Evolutionary conservation across 1,140 invertebrate genomes (phyloP).

Genomic region (Ephestia elutella): DNA sequence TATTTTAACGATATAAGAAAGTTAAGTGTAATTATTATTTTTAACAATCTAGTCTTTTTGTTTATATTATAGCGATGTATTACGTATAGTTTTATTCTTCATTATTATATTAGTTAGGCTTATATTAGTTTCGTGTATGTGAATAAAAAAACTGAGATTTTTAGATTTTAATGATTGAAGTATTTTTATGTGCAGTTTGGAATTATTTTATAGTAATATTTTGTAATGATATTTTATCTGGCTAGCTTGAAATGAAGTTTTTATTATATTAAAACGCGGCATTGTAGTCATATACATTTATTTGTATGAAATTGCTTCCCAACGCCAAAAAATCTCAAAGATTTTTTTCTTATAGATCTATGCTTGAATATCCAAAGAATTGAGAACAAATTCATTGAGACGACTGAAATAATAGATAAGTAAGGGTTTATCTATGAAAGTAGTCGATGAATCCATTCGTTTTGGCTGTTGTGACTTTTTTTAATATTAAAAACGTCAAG

Average conservation of each 20-base stretch:
- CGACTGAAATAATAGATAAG: background rate
- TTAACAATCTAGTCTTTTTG: slow-evolving; percentile 60
- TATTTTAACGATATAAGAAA: slow-evolving; percentile 26
- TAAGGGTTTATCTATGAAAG: background rate
- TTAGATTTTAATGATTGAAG: slow-evolving; percentile 1
- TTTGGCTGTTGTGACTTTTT: no score
- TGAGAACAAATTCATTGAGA: background rate
- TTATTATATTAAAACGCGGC: background rate
- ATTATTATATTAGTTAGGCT: slow-evolving; percentile 8
- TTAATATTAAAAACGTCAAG: no score
- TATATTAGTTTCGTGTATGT: slow-evolving; percentile 12
- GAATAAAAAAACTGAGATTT: slow-evolving; percentile 12
- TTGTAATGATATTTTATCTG: slow-evolving; percentile 11
- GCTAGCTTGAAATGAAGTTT: background rate
- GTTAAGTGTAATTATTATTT: slow-evolving; percentile 31
- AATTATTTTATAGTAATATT: slow-evolving; percentile 21
- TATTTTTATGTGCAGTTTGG: slow-evolving; percentile 11
- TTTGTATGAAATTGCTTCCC: background rate
- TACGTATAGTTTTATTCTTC: slow-evolving; percentile 14
- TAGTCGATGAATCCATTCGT: no score
- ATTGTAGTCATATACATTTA: background rate
- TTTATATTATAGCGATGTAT: slow-evolving; percentile 33
- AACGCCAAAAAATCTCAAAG: slow-evolving; percentile 2
- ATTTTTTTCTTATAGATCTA: background rate
- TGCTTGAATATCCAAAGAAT: slow-evolving; percentile 1